These are phyloP conservation scores for Steinernema hermaphroditum DNA, from an alignment of 2,888 invertebrate genomes.

Conservation along the genomic window DNA sequence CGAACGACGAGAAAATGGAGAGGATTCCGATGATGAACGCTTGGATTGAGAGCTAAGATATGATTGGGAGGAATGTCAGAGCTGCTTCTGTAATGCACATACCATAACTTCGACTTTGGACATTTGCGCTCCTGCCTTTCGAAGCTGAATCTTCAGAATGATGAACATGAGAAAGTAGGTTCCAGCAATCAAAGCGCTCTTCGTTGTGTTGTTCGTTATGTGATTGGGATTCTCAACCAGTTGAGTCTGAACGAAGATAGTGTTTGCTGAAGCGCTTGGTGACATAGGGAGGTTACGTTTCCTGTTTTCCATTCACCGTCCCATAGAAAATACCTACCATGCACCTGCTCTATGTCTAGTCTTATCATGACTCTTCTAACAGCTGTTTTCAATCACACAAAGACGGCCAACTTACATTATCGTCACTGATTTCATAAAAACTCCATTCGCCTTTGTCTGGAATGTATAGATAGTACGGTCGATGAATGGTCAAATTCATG, in stretches of 20 bases:
- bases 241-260: not conserved
- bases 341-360: not conserved
- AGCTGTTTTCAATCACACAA: not conserved
- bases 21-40: not conserved
- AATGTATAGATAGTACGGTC: not conserved
- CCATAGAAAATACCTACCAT: not conserved
- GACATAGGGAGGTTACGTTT: not conserved
- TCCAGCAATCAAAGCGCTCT: not conserved
- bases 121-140: not conserved
- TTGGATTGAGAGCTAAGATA: not conserved
- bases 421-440: not conserved
- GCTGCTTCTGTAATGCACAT: not conserved
- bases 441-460: constrained; percentile 9
- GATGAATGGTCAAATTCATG: not conserved
- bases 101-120: not conserved
- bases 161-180: not conserved
- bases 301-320: not conserved
- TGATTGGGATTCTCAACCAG: constrained; percentile 1
- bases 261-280: too few species aligned
- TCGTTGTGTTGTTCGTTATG: not conserved
- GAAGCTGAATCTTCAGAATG: not conserved
- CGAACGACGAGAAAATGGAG: not conserved
- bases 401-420: not conserved
- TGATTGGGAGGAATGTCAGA: not conserved
- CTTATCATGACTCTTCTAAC: not conserved